phyloP scores from a whole-genome alignment of 2,888 invertebrate species.

The Hofmannophila pseudospretella region DNA sequence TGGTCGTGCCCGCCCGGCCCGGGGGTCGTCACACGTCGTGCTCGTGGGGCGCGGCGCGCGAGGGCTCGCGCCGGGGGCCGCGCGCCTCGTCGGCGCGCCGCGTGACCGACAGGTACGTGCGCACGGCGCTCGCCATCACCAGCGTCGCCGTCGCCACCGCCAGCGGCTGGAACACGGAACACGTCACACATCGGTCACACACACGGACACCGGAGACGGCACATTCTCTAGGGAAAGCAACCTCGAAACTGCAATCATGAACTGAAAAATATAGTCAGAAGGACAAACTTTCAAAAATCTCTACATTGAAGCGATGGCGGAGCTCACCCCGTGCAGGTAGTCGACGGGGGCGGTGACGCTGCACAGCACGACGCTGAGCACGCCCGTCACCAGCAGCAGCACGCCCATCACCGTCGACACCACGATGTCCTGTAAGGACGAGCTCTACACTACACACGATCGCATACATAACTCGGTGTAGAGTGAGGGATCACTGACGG shows the following conservation, averaged over 20 bases:
- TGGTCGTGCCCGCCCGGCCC: too few species aligned
- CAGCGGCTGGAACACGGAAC: constrained; percentile 35
- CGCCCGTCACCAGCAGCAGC: constrained; percentile 32
- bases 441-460: too few species aligned
- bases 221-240: too few species aligned
- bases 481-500: constrained; percentile 29
- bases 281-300: too few species aligned
- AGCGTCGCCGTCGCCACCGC: constrained; percentile 27
- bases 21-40: constrained; percentile 15
- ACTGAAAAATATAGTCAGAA: too few species aligned
- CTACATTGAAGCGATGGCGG: too few species aligned
- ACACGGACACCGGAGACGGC: background rate
- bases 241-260: too few species aligned
- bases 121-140: constrained; percentile 33
- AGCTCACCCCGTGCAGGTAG: constrained; percentile 34
- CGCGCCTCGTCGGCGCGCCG: constrained; percentile 33
- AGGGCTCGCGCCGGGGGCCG: constrained; percentile 13
- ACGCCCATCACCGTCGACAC: constrained; percentile 35
- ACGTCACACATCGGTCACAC: background rate
- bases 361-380: constrained; percentile 35
- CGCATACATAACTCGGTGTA: too few species aligned
- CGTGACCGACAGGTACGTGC: constrained; percentile 35
- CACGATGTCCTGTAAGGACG: constrained; percentile 42
- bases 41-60: constrained; percentile 14
- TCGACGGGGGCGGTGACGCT: constrained; percentile 18